These are phyloP conservation scores for Salvator merianae DNA, from an alignment of 2,113 vertebrate genomes.

Conservation along the genomic window DNA sequence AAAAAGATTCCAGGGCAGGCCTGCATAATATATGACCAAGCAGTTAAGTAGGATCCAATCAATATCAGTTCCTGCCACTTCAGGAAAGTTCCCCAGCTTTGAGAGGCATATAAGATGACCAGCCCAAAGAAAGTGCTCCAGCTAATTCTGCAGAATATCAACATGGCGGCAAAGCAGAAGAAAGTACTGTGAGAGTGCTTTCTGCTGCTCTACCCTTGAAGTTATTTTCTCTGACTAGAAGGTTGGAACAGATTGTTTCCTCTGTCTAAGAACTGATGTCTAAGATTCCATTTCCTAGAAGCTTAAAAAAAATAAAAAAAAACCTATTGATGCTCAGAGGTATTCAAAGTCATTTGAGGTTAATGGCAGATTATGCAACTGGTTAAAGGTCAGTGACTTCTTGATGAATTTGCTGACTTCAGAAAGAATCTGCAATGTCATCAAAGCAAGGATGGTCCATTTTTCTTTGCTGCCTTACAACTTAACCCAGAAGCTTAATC, in stretches of 20 bases:
- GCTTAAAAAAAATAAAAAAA: slow-evolving; percentile 59
- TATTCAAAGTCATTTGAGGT: slow-evolving; percentile 61
- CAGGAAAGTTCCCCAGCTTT: background rate
- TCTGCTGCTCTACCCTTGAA: too few relatives aligned
- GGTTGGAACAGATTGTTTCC: slow-evolving; percentile 18
- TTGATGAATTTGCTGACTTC: slow-evolving; percentile 45
- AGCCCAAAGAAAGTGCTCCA: too few relatives aligned
- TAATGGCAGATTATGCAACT: slow-evolving; percentile 45
- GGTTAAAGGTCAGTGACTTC: slow-evolving; percentile 10
- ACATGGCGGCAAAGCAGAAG: too few relatives aligned
- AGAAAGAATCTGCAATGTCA: slow-evolving; percentile 5
- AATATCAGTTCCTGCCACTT: too few relatives aligned
- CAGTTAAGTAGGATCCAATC: too few relatives aligned
- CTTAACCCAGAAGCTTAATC: slow-evolving; percentile 55
- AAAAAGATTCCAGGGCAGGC: slow-evolving; percentile 5
- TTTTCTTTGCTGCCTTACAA: slow-evolving; percentile 46
- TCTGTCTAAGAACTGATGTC: slow-evolving; percentile 33
- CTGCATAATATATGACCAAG: background rate
- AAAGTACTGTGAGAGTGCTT: too few relatives aligned
- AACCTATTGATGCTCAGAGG: slow-evolving; percentile 43
- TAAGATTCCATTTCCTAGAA: slow-evolving; percentile 24
- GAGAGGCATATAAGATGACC: background rate
- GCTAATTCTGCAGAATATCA: too few relatives aligned
- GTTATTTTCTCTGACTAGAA: too few relatives aligned
- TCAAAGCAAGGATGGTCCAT: slow-evolving; percentile 5